Percentiles rank a stretch among this genome's conserved stretches.
Evolutionary conservation across 92 coral and sea anemone genomes (phyloP).

Genomic region (Pocillopora grandis): DNA sequence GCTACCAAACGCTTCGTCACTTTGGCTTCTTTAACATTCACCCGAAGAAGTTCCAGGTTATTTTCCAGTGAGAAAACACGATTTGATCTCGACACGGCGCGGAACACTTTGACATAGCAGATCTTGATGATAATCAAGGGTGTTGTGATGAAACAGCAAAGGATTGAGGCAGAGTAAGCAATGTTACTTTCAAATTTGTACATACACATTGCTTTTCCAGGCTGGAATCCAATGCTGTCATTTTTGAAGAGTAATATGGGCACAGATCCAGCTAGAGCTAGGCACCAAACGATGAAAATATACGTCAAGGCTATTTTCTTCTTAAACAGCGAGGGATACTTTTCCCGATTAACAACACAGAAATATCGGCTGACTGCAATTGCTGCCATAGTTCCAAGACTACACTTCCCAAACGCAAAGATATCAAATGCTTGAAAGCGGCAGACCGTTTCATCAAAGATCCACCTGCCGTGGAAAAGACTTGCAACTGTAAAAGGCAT

Average conservation of each 20-base stretch:
- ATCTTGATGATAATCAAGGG: slow-evolving; percentile 19
- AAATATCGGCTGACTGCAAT: slow-evolving; percentile 52
- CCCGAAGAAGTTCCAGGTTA: background rate
- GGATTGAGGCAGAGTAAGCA: slow-evolving; percentile 55
- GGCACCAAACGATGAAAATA: slow-evolving; percentile 43
- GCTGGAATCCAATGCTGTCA: slow-evolving; percentile 63
- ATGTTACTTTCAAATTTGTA: slow-evolving; percentile 66
- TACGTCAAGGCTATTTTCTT: slow-evolving; percentile 27
- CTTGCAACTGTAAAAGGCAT: background rate
- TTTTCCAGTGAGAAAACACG: slow-evolving; percentile 49
- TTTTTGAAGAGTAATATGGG: slow-evolving; percentile 55
- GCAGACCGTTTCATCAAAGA: slow-evolving; percentile 42
- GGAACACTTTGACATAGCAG: slow-evolving; percentile 59
- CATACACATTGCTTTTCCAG: slow-evolving; percentile 79
- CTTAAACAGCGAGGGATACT: slow-evolving; percentile 42
- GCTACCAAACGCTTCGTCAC: slow-evolving; percentile 66
- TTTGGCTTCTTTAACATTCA: slow-evolving; percentile 77
- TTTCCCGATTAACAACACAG: slow-evolving; percentile 48
- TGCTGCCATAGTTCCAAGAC: slow-evolving; percentile 55
- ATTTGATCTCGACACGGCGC: slow-evolving; percentile 52
- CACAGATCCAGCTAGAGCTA: slow-evolving; percentile 50
- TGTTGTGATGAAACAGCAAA: slow-evolving; percentile 27
- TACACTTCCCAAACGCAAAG: slow-evolving; percentile 55
- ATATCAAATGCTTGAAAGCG: slow-evolving; percentile 62
- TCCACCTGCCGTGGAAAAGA: slow-evolving; percentile 48